Percentiles rank a stretch among this genome's conserved stretches.
Conservation (phyloP, 2,888 invertebrate species). For the Scaptomyza flava region DNA sequence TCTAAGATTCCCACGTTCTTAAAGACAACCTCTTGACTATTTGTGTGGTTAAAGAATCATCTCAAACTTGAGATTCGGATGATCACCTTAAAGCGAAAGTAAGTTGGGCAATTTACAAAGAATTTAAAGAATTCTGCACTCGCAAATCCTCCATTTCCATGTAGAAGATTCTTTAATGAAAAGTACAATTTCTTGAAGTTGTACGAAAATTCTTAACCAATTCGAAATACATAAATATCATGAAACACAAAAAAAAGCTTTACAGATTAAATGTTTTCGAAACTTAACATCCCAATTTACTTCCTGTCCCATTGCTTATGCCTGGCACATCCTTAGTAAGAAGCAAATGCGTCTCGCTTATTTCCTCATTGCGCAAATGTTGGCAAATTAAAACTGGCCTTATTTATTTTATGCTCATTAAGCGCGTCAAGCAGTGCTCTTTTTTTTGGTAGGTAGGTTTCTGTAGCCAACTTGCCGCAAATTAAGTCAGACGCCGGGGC, state of each 20-base stretch:
- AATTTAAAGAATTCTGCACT: background rate
- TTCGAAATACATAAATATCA: background rate
- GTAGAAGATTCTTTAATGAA: too few species aligned
- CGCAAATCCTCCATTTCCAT: too few species aligned
- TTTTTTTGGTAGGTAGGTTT: constrained; percentile 8
- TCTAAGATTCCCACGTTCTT: constrained; percentile 2
- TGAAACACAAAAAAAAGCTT: background rate
- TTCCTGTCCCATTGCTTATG: constrained; percentile 29
- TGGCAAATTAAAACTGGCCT: constrained; percentile 75
- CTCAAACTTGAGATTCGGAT: background rate
- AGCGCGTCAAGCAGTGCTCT: constrained; percentile 41
- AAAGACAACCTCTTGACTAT: background rate
- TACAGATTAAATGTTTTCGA: background rate
- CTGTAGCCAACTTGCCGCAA: constrained; percentile 35
- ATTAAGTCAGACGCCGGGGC: constrained; percentile 46
- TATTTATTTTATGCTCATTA: constrained; percentile 80
- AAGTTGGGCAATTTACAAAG: background rate
- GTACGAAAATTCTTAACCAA: background rate
- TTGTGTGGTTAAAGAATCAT: background rate
- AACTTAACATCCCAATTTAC: background rate
- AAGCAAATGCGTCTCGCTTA: constrained; percentile 5
- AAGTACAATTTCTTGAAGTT: too few species aligned
- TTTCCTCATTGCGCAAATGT: constrained; percentile 67
- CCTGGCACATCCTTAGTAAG: constrained; percentile 49
- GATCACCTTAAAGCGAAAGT: background rate